A percentile compares a stretch with the other conserved stretches of the same genome.
Evolutionary conservation across 2,888 invertebrate genomes (phyloP).

Genomic region (Anarsia innoxiella): DNA sequence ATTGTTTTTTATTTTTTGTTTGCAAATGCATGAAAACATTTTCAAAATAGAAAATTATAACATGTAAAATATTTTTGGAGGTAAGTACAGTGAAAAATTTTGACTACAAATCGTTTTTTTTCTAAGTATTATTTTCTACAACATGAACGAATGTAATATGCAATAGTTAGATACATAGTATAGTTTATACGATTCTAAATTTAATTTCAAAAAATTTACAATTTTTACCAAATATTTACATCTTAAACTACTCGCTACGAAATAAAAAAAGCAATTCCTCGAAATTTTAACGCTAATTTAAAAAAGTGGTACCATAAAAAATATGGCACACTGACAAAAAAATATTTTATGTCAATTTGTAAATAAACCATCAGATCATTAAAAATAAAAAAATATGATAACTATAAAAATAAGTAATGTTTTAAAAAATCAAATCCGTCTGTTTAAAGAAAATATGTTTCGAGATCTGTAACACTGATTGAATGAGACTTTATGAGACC

Average conservation of each 20-base stretch:
- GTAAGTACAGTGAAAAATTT: conserved; percentile 34
- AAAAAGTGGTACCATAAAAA: conserved; percentile 24
- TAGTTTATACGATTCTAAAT: conserved; percentile 51
- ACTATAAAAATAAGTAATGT: conserved; percentile 5
- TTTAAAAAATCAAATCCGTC: conserved; percentile 13
- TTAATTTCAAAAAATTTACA: conserved; percentile 19
- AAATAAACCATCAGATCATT: conserved; percentile 32
- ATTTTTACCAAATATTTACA: conserved; percentile 57
- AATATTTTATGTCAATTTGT: neutral
- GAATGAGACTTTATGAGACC: too few relatives aligned
- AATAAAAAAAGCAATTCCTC: conserved; percentile 36
- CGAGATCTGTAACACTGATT: too few relatives aligned
- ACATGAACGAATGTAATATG: conserved; percentile 58
- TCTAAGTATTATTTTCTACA: conserved; percentile 60
- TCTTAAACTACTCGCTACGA: conserved; percentile 30
- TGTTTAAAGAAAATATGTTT: neutral
- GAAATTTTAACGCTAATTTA: conserved; percentile 30
- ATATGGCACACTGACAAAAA: conserved; percentile 30
- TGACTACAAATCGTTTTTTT: conserved; percentile 45
- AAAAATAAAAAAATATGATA: conserved; percentile 9
- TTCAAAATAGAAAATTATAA: too few relatives aligned
- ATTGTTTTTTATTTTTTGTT: conserved; percentile 26
- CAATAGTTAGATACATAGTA: conserved; percentile 44
- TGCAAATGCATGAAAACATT: too few relatives aligned
- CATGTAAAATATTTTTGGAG: conserved; percentile 17